Evolutionary conservation across 2,888 invertebrate species (phyloP).

Genomic region (Vesta saturnalis): DNA sequence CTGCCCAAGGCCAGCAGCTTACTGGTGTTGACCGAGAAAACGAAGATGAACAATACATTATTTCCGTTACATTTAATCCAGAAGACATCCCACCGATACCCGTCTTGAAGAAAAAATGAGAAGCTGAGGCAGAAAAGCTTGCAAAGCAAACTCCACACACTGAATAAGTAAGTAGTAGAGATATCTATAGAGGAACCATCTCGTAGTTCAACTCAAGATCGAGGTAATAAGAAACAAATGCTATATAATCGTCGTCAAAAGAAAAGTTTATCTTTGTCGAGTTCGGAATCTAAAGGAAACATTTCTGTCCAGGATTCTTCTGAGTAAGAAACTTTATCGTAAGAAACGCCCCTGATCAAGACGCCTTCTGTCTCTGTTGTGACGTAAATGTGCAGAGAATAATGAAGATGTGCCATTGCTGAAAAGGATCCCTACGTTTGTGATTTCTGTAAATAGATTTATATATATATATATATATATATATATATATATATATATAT

Average conservation of each 20-base stretch:
- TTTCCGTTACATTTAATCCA: no score
- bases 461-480: background rate
- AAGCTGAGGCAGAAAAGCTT: no score
- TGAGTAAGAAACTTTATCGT: background rate
- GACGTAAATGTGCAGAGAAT: background rate
- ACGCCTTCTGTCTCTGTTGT: background rate
- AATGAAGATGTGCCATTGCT: background rate
- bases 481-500: background rate
- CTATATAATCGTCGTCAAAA: no score
- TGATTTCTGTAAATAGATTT: background rate
- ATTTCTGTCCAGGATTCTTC: background rate
- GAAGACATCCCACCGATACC: no score
- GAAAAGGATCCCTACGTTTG: background rate
- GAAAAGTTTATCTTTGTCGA: background rate
- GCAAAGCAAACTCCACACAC: no score
- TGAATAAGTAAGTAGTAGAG: background rate
- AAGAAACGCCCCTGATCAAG: background rate
- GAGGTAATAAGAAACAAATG: no score
- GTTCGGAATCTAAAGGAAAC: background rate
- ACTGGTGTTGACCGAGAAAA: no score
- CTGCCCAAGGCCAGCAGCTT: no score
- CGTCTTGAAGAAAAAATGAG: no score
- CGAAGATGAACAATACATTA: no score
- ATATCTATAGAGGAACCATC: background rate
- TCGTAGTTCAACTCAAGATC: background rate